Conservation (phyloP, 1,140 invertebrate species). For the Oppia nitens region DNA sequence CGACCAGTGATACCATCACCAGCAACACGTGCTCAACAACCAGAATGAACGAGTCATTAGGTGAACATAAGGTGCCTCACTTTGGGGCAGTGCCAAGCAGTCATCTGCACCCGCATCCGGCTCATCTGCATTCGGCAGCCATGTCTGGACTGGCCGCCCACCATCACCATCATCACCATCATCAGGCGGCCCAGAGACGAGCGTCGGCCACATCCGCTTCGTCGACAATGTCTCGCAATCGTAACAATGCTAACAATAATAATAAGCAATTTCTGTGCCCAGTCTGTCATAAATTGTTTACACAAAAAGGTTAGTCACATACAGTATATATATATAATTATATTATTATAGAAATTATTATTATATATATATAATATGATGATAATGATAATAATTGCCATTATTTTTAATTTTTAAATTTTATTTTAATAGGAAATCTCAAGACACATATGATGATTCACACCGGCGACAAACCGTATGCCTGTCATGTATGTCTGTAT, state of each 20-base stretch:
- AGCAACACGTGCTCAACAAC: background rate
- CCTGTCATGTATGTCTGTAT: slow-evolving; percentile 29
- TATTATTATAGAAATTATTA: no score
- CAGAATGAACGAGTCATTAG: background rate
- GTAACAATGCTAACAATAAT: slow-evolving; percentile 14
- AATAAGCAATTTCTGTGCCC: slow-evolving; percentile 24
- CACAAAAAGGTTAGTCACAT: slow-evolving; percentile 22
- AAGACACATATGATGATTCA: slow-evolving; percentile 42
- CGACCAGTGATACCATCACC: background rate
- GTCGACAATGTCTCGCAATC: background rate
- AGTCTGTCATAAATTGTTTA: slow-evolving; percentile 23
- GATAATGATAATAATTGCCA: slow-evolving; percentile 2
- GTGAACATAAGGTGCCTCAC: background rate
- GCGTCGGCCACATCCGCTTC: slow-evolving; percentile 4
- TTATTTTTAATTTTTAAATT: slow-evolving; percentile 10
- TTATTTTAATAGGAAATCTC: slow-evolving; percentile 25
- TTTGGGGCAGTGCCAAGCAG: background rate
- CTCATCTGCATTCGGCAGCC: slow-evolving; percentile 1
- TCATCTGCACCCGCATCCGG: slow-evolving; percentile 1
- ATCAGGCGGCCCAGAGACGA: slow-evolving; percentile 1
- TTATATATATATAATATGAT: no score
- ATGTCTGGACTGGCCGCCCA: background rate
- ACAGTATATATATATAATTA: no score
- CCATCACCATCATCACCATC: slow-evolving; percentile 4
- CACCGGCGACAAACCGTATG: slow-evolving; percentile 32